Base-by-base conservation (phyloP, 92 coral and sea anemone species). In the Galaxea fascicularis region DNA sequence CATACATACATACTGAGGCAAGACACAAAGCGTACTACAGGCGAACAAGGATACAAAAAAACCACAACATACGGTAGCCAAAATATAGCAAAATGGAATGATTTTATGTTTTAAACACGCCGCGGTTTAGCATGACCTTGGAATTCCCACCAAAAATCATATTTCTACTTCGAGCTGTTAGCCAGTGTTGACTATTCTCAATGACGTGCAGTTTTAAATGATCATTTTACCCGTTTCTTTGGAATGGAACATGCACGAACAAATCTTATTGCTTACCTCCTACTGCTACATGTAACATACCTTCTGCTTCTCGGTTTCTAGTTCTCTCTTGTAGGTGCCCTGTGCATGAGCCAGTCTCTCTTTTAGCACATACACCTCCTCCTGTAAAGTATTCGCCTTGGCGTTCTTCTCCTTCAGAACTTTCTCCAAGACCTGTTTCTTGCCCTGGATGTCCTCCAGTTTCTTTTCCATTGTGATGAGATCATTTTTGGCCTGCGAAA, bases 241-340 rank as follows among this genome's bases (percentile, higher is more conserved):
- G 56, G 41, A 12, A 0, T 13, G 15, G 66, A 14, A 60, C 14
- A 59, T 20, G 8, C 9, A 21, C n/a, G n/a, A n/a, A n/a, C n/a
- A n/a, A n/a, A n/a, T n/a, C 41, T 35, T 6, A 35, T 35, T 35
- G 41, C 18, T 25, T 7, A 10, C 78, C 47, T 1, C 6, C 65
- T 20, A 45, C 10, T 1, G 13, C 65, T 20, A 45, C 10, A 35
- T 31, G 3, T 17, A 45, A 78, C 84, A 25, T 82, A 96, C 98
- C 95, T 94, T 96, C 67, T 94, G 96, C 73, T 84, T 94, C 54
- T 92, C 96, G 21, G 92, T 91, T 44, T 96, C 98, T 17, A 96
- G 79, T 69, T 96, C 98, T 79, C 98, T 83, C 51, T 88, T 86
- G 84, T 89, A 88, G 0, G 87, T 71, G 65, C 76, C 89, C 74